Base-by-base conservation (phyloP, 1,140 invertebrate species). In the Caerostris extrusa region DNA sequence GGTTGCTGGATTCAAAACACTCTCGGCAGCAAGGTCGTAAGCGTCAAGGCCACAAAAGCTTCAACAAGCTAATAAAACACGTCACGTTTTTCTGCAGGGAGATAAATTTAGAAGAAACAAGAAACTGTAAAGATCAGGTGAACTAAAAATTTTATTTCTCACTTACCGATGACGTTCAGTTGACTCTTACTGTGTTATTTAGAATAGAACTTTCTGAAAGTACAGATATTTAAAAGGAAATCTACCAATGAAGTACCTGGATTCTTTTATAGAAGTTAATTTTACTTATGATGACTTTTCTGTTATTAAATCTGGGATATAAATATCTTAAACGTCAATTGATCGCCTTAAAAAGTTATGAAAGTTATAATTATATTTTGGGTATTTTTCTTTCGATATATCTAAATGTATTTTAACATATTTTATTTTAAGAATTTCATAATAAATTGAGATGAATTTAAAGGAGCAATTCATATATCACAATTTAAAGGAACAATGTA, bases 51-150 rank as follows among this genome's bases (percentile, higher is more conserved):
- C 71, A 77, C 71, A 77, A 53, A 77, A 77, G 34, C 71, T 50
- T 77, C 71, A 77, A 77, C 71, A 12, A 77, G 71, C 71, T 77
- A 53, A 77, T 77, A 77, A 77, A 77, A 8, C 71, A 77, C 71
- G 34, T 77, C 71, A 53, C 71, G 71, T 77, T 77, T 53, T 77
- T 50, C 71, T 77, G 10, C 19, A 12, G 71, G 8, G 34, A 50
- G 71, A 77, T 77, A 77, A 77, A 77, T 77, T 77, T 77, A 77
- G 71, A 50, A 77, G 71, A 77, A 77, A 77, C 71, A 77, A 50
- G 19, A 77, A 64, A 64, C 7, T 64, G 12, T 64, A 14, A 77
- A 77, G 53, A 77, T 77, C 71, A 77, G 71, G 71, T 53, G 71
- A 77, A 50, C 8, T 77, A 77, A 77, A 77, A 50, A 77, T 50